Evolutionary conservation across 2,113 vertebrate genomes (phyloP).

Genomic region (Sialia sialis): DNA sequence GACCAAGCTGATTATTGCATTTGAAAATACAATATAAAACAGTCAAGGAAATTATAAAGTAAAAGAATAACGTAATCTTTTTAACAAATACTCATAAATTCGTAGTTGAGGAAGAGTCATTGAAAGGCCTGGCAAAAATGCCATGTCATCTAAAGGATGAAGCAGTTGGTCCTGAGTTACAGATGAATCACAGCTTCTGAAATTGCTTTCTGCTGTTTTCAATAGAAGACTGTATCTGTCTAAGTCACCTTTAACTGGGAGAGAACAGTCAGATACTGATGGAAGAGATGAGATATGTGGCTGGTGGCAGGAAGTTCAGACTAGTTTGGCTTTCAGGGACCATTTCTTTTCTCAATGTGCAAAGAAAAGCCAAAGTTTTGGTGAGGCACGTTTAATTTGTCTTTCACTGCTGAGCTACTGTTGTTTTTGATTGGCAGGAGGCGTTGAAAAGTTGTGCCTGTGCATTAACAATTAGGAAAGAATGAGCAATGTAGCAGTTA

Average conservation of each 20-base stretch:
- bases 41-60: background rate
- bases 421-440: background rate
- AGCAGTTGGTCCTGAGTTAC: background rate
- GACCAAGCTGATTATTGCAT: background rate
- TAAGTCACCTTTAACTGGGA: slow-evolving; percentile 13
- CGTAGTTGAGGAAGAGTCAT: background rate
- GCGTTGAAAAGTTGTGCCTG: background rate
- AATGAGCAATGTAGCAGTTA: background rate
- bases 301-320: background rate
- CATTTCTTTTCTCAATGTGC: background rate
- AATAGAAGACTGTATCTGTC: background rate
- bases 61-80: background rate
- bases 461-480: background rate
- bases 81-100: background rate
- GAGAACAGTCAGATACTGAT: background rate
- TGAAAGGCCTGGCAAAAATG: background rate
- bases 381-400: background rate
- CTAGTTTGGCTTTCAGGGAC: background rate
- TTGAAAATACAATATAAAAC: background rate
- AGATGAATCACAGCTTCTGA: background rate
- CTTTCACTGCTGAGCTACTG: background rate
- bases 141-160: background rate
- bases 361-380: background rate
- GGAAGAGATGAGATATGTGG: background rate
- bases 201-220: slow-evolving; percentile 3